Evolutionary conservation across 2,113 vertebrate species (phyloP).

Genomic region (Pitta sordida): DNA sequence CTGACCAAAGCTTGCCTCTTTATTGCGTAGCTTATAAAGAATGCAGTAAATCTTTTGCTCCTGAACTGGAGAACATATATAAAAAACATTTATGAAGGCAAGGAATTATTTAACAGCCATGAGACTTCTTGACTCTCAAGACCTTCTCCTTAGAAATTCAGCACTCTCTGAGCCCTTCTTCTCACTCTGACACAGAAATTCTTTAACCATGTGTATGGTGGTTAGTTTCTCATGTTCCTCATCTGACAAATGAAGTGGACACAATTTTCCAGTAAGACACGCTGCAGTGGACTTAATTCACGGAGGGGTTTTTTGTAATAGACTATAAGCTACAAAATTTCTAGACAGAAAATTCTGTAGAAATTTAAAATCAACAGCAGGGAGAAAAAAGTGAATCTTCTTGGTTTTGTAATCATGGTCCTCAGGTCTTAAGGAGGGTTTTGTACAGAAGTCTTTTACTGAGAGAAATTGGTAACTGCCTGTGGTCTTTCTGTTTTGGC

Average conservation of each 20-base stretch:
- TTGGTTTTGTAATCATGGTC: neutral
- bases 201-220: neutral
- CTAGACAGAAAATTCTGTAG: neutral
- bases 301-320: neutral
- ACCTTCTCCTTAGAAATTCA: neutral
- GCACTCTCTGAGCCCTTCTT: neutral
- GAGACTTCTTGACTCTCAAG: neutral
- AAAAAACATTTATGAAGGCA: conserved; percentile 8
- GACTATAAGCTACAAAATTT: neutral
- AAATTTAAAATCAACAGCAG: neutral
- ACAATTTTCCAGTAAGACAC: neutral
- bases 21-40: neutral
- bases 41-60: conserved; percentile 1
- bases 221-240: neutral
- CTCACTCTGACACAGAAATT: neutral
- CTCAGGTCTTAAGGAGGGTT: neutral
- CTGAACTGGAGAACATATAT: neutral
- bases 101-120: conserved; percentile 11
- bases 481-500: neutral
- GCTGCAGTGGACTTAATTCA: neutral
- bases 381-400: neutral
- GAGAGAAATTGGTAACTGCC: neutral
- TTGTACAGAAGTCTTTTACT: neutral
- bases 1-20: conserved; percentile 21
- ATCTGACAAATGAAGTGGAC: neutral